Conservation (phyloP, 2,113 vertebrate species). For the Uropsilus gracilis region DNA sequence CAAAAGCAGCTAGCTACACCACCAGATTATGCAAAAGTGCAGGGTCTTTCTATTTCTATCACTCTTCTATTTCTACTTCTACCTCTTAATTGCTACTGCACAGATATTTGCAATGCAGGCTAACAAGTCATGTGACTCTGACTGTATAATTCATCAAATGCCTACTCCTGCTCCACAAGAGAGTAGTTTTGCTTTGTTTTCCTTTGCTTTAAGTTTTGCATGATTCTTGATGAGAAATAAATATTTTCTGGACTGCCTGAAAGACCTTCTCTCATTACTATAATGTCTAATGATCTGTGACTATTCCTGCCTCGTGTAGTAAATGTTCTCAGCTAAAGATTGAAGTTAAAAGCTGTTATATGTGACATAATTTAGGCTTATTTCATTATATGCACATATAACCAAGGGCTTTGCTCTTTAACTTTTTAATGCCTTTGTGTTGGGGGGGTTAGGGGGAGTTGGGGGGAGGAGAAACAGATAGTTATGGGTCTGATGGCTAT, state of each 20-base stretch:
- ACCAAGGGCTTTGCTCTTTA: not conserved
- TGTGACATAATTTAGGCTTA: not conserved
- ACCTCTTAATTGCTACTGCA: not conserved
- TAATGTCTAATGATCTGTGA: not conserved
- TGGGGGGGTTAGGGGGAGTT: too few species aligned
- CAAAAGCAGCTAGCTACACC: not conserved
- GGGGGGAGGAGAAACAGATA: too few species aligned
- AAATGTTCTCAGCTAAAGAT: slow-evolving; percentile 11
- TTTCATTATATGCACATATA: not conserved
- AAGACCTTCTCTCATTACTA: slow-evolving; percentile 40
- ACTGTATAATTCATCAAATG: not conserved
- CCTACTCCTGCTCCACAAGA: not conserved
- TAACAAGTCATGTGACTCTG: not conserved
- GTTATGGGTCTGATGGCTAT: not conserved
- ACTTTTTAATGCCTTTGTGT: not conserved
- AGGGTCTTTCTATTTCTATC: not conserved
- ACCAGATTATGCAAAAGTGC: not conserved
- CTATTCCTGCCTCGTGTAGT: not conserved
- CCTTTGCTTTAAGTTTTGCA: not conserved
- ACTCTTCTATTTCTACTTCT: not conserved
- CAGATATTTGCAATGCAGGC: not conserved
- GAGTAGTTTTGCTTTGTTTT: not conserved
- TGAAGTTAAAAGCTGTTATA: slow-evolving; percentile 35
- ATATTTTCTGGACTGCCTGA: slow-evolving; percentile 36
- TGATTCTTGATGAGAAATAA: slow-evolving; percentile 47